Evolutionary conservation across 2,888 invertebrate genomes (phyloP), one percentile per base, ranked within the genome.

Genomic region (Pristionchus maxplancki): DNA sequence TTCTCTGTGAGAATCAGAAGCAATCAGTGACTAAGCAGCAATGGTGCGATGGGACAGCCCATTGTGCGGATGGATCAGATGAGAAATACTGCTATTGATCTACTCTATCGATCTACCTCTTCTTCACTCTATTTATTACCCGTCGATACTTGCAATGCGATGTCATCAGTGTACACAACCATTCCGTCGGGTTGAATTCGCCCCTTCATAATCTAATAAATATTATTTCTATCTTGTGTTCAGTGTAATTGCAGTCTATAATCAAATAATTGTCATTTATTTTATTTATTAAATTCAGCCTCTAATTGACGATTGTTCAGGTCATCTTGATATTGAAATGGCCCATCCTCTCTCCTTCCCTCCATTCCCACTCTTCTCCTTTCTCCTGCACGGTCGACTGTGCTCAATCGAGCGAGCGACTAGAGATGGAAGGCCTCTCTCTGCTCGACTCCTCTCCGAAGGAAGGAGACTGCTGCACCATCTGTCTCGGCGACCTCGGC

Each of bases 1-100:
- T 94, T 13, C 90, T 93, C 5, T 94, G 94, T 89, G 94, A 94
- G 89, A 93, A 94, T 89, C 94, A 94, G 89, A 94, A 94, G 90
- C 93, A 94, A 90, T 92, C 92, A 15, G 94, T 94, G 34, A 88
- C 90, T n/a, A 91, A 91, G 50, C 88, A 89, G 13, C 90, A 94
- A 84, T 94, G 94, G 94, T 94, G 94, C 89, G 93, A 94, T 89
- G 94, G 94, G 31, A 89, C 88, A 37, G 89, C 89, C 5, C 91
- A 94, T 88, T 94, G 94, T 89, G 91, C 92, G 0, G 94, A 94
- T 88, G 93, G 93, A 40, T 92, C 92, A 1, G 94, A 94, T 88
- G 94, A 94, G 89, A 92, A 92, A 82, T 94, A 94, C 87, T 94
- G 94, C 88, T 92, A 87, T 37, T 87, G 58, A 58, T 74, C 40